phyloP scores from a whole-genome alignment of 2,888 invertebrate genomes.

The Gonocerus acuteangulatus region DNA sequence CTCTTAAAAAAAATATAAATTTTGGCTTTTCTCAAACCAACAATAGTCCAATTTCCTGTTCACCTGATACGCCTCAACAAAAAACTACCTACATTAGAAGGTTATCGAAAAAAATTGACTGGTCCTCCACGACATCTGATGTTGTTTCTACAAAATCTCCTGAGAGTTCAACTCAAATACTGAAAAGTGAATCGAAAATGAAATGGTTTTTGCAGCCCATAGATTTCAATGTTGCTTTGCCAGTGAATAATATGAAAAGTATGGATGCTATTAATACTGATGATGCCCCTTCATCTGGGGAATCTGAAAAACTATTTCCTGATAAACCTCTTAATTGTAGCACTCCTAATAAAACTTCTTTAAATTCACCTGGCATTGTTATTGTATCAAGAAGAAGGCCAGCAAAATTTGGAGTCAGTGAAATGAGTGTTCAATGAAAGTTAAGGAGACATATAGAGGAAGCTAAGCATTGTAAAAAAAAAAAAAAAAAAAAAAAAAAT shows the following conservation, averaged over 20 bases:
- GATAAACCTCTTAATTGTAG: neutral
- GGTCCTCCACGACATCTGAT: slow-evolving; percentile 18
- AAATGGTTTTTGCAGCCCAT: slow-evolving; percentile 19
- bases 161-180: neutral
- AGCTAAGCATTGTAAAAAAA: no score
- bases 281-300: neutral
- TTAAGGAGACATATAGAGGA: no score
- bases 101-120: slow-evolving; percentile 5
- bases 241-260: neutral
- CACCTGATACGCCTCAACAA: neutral
- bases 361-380: slow-evolving; percentile 9
- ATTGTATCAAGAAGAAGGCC: slow-evolving; percentile 11
- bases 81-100: slow-evolving; percentile 5
- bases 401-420: slow-evolving; percentile 7
- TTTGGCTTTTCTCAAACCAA: no score
- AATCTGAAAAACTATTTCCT: neutral
- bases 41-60: no score
- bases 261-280: neutral
- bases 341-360: neutral
- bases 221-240: slow-evolving; percentile 1
- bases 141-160: slow-evolving; percentile 12
- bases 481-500: no score
- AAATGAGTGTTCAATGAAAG: neutral
- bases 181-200: neutral
- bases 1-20: no score